These are phyloP conservation scores for Melieria omissa DNA, from an alignment of 2,888 invertebrate genomes.

Conservation along the genomic window DNA sequence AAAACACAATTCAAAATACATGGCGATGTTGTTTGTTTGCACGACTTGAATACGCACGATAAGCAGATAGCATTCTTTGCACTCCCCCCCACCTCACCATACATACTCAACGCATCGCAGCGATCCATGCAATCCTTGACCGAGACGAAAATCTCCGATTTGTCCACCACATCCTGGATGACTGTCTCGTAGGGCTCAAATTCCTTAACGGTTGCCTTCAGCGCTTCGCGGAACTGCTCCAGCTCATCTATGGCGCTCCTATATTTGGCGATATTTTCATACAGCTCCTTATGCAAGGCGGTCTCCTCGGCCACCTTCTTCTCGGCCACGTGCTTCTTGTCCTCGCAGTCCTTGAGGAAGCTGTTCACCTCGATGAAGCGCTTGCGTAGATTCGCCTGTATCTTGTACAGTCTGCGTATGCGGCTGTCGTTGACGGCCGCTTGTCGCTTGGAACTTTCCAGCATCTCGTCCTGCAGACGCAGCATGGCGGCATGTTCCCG, in stretches of 20 bases:
- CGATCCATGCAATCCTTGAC: conserved; percentile 64
- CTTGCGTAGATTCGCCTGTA: conserved; percentile 57
- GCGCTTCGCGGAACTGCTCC: conserved; percentile 52
- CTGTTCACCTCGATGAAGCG: conserved; percentile 63
- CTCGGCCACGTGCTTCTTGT: conserved; percentile 58
- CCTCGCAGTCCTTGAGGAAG: conserved; percentile 64
- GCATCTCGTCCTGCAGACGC: conserved; percentile 57
- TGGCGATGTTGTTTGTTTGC: not conserved
- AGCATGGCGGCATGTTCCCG: conserved; percentile 60
- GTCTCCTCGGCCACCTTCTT: conserved; percentile 57
- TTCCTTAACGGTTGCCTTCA: conserved; percentile 56
- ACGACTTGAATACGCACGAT: no score
- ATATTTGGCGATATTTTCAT: conserved; percentile 51
- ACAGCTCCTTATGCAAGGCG: conserved; percentile 52
- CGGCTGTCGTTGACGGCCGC: conserved; percentile 55
- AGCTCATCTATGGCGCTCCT: conserved; percentile 50
- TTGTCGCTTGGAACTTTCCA: conserved; percentile 57
- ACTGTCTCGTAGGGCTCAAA: conserved; percentile 62
- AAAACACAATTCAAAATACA: not conserved
- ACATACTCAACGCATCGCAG: conserved; percentile 65
- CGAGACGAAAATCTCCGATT: conserved; percentile 58
- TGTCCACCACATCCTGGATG: conserved; percentile 59
- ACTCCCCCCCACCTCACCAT: not conserved
- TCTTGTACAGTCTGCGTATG: conserved; percentile 56
- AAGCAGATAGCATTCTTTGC: no score